These are phyloP conservation scores for Dinoponera quadriceps DNA, from an alignment of 1,140 invertebrate species.

Conservation along the genomic window DNA sequence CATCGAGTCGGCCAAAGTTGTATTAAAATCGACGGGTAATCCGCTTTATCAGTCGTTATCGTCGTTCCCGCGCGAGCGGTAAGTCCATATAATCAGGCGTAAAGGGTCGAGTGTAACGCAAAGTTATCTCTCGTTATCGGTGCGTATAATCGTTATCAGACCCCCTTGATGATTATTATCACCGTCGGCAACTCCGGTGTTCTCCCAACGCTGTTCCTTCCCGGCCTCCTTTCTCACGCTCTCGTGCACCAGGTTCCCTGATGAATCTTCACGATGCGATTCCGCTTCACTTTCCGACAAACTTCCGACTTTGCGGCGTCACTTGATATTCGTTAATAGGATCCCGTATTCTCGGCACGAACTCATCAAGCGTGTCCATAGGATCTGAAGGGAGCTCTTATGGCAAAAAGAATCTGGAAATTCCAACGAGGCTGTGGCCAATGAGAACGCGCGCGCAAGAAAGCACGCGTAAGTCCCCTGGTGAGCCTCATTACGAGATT, in stretches of 20 bases:
- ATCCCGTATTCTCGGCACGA: neutral
- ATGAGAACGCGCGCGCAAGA: neutral
- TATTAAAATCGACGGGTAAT: too few species aligned
- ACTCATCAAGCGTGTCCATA: neutral
- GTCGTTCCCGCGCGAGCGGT: too few species aligned
- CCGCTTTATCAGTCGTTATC: too few species aligned
- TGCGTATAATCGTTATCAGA: too few species aligned
- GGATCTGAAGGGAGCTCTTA: neutral
- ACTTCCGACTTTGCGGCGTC: neutral
- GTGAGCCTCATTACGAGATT: constrained; percentile 72
- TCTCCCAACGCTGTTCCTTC: neutral
- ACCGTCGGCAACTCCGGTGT: neutral
- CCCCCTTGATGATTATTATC: neutral
- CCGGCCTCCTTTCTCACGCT: too few species aligned
- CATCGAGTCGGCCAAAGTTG: too few species aligned
- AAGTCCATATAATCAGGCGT: too few species aligned
- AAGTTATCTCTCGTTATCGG: too few species aligned
- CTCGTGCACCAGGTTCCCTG: too few species aligned
- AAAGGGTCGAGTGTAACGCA: too few species aligned
- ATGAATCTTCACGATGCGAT: neutral
- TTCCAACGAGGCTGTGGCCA: constrained; percentile 30
- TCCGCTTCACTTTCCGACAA: neutral
- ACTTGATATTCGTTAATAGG: constrained; percentile 30
- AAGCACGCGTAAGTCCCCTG: constrained; percentile 6
- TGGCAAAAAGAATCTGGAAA: constrained; percentile 31